These are phyloP conservation scores for Apistogramma diplotaenia DNA, from an alignment of 2,113 vertebrate genomes.

Conservation along the genomic window DNA sequence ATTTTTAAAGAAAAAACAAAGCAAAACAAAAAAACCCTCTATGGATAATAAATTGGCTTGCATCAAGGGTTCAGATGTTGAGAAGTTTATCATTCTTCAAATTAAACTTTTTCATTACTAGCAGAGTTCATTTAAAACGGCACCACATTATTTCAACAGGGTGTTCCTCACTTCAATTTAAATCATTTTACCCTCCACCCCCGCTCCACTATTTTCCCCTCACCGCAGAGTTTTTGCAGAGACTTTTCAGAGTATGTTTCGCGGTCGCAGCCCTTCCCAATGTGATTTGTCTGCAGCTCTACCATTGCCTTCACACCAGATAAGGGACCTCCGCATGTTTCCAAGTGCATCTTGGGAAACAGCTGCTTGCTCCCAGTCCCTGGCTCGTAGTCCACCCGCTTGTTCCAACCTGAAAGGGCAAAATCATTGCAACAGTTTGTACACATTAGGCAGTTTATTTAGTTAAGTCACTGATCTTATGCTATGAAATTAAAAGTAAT, in stretches of 20 bases:
- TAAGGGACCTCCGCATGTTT: conserved; percentile 90
- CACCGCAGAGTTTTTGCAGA: conserved; percentile 94
- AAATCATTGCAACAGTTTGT: conserved; percentile 3
- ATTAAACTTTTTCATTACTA: conserved; percentile 35
- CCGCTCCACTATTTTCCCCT: background rate
- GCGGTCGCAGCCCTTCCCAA: conserved; percentile 93
- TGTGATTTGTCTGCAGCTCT: conserved; percentile 91
- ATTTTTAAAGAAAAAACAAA: conserved; percentile 2
- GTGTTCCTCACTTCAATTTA: background rate
- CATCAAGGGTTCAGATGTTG: conserved; percentile 15
- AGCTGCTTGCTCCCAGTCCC: conserved; percentile 89
- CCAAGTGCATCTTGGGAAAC: conserved; percentile 90
- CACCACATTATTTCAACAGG: conserved; percentile 8
- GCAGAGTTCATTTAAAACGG: background rate
- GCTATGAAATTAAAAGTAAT: background rate
- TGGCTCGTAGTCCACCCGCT: conserved; percentile 90
- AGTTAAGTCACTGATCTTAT: background rate
- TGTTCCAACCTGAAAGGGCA: conserved; percentile 85
- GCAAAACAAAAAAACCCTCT: background rate
- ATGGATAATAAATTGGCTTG: conserved; percentile 20
- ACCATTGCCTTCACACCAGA: conserved; percentile 86
- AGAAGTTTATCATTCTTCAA: conserved; percentile 28
- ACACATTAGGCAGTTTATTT: background rate
- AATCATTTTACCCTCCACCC: background rate
- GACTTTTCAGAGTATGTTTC: conserved; percentile 96